Base-by-base conservation (phyloP, 23 tunicate species). In the Trididemnum clinides region DNA sequence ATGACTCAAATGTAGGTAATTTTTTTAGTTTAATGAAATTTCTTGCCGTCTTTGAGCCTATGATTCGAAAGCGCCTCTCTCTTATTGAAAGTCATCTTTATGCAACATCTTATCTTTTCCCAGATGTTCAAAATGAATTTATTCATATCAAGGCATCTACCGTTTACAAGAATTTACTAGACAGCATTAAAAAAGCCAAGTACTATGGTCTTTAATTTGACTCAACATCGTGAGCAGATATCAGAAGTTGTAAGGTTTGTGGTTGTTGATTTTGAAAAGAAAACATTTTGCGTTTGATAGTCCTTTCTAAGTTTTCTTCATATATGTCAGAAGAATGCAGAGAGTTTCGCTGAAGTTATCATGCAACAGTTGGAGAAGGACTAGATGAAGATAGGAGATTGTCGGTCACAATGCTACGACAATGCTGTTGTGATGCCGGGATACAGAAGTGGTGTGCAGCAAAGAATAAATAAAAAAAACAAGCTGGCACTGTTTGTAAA, bases 121-220 rank as follows among this genome's bases (percentile, higher is more conserved):
- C 70, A 62, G 26, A 5, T 22, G 70, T 62, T 62, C 70, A 18
- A 26, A 62, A 62, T 22, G 70, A 62, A 62, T 62, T 62, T 62
- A 62, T 62, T 62, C 70, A 62, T 62, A 22, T 62, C 27, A 21
- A 10, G 70, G 70, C 70, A 62, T 62, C 70, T 62, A 62, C 70
- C 28, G 70, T 62, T 62, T 26, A 26, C 70, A 62, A 62, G 15
- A 62, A 62, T 62, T 62, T 62, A 62, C 70, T 62, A 62, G 5
- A 22, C 70, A 62, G 25, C 70, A 62, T 44, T 44, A 44, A 44
- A 44, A 44, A 44, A 44, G 54, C 15, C 54, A 44, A 44, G 54
- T 44, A 44, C 54, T 44, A 44, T 44, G 54, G 15, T 44, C 54
- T 44, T 44, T 44, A n/a, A 44, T 44, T 44, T 15, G 54, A 44